A percentile compares a stretch with the other conserved stretches of the same genome.
phyloP scores from a whole-genome alignment of 2,797 vertebrate genomes.

The Mycteria americana region DNA sequence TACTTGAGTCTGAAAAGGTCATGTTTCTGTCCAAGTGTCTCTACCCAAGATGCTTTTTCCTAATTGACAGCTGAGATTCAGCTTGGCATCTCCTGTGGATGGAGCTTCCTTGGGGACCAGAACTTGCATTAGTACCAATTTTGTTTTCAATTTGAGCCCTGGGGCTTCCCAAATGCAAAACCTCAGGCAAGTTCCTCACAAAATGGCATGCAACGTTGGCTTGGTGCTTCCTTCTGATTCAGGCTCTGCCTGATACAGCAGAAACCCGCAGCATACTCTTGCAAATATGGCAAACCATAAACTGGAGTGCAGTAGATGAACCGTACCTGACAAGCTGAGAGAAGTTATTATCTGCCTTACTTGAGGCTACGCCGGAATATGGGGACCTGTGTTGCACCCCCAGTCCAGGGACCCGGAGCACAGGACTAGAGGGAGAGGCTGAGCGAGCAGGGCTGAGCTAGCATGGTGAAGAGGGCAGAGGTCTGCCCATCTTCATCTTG shows the following conservation, averaged over 20 bases:
- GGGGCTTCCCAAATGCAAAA: slow-evolving; percentile 43
- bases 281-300: not conserved
- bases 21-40: not conserved
- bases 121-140: not conserved
- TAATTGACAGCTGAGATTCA: not conserved
- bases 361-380: not conserved
- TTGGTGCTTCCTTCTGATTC: not conserved
- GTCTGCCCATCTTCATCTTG: not conserved
- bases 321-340: not conserved
- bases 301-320: not conserved
- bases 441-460: accelerated
- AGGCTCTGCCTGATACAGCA: not conserved
- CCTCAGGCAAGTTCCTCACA: slow-evolving; percentile 34
- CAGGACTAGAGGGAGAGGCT: not conserved
- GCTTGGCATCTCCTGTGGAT: not conserved
- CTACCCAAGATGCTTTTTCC: not conserved
- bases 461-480: not conserved
- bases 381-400: not conserved
- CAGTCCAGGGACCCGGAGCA: not conserved
- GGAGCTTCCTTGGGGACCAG: not conserved
- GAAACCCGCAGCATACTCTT: not conserved
- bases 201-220: not conserved
- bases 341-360: not conserved
- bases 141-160: not conserved
- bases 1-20: not conserved